Conservation (phyloP, 2,797 vertebrate genomes). For the Darevskia mixta region DNA sequence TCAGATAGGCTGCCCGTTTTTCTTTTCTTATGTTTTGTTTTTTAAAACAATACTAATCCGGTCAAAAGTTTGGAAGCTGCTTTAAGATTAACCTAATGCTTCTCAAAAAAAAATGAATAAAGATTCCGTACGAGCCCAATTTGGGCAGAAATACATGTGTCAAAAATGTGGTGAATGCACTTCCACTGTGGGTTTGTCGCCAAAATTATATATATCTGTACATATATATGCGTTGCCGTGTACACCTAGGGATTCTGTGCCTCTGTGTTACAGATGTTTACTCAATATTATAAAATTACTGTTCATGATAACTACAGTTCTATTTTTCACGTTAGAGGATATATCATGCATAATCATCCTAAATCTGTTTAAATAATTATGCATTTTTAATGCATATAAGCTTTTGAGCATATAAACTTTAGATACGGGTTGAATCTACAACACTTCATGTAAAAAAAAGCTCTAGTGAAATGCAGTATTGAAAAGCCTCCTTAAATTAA, state of each 20-base stretch:
- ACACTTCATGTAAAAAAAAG: background rate
- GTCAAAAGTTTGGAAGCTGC: constrained; percentile 9
- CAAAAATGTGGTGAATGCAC: background rate
- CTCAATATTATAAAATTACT: background rate
- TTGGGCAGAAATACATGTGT: background rate
- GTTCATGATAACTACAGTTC: background rate
- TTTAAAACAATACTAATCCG: background rate
- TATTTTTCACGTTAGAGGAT: background rate
- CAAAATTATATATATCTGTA: background rate
- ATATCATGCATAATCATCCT: background rate
- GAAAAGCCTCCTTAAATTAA: background rate
- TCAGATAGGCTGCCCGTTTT: background rate
- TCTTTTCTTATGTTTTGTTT: background rate
- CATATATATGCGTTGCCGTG: too few relatives aligned
- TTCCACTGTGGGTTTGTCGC: background rate
- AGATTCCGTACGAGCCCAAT: background rate
- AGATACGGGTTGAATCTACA: background rate
- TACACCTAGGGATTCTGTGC: background rate
- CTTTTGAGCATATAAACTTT: background rate
- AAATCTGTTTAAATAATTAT: background rate
- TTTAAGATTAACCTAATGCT: background rate
- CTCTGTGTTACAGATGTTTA: background rate
- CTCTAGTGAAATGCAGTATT: background rate
- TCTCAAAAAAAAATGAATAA: background rate
- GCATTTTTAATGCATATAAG: background rate